Percentiles rank a stretch among this genome's conserved stretches.
Evolutionary conservation across 1,140 invertebrate genomes (phyloP).

Genomic region (Drosophila willistoni): DNA sequence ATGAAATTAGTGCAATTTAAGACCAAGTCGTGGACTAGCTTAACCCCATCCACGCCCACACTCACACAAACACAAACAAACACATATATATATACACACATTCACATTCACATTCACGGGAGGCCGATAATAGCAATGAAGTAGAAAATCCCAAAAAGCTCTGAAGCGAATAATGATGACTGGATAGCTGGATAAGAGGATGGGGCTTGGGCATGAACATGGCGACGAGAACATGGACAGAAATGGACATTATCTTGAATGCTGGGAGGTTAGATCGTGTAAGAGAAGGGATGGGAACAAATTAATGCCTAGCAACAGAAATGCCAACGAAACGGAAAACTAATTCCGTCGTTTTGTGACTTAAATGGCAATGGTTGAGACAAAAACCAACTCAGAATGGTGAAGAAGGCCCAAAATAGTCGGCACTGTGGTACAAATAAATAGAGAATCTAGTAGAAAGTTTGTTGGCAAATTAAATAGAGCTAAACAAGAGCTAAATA

Average conservation of each 20-base stretch:
- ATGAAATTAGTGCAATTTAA: constrained; percentile 75
- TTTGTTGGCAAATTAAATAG: not conserved
- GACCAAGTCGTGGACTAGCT: constrained; percentile 41
- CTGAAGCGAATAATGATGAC: constrained; percentile 63
- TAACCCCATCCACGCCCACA: constrained; percentile 43
- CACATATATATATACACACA: not conserved
- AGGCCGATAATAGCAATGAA: constrained; percentile 75
- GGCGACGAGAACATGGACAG: constrained; percentile 7
- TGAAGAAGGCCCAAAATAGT: constrained; percentile 27
- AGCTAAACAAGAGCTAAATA: too few species aligned
- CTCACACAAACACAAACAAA: constrained; percentile 43
- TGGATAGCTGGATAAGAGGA: constrained; percentile 9
- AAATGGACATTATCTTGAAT: constrained; percentile 13
- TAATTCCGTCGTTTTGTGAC: constrained; percentile 74
- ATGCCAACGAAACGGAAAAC: constrained; percentile 80
- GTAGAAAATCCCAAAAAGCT: constrained; percentile 78
- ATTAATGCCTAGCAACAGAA: constrained; percentile 62
- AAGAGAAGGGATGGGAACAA: constrained; percentile 41
- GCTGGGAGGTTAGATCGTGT: not conserved
- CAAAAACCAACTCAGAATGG: constrained; percentile 34
- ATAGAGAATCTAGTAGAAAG: constrained; percentile 29
- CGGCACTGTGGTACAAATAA: constrained; percentile 47
- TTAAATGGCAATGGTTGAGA: constrained; percentile 64
- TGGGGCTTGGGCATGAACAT: not conserved
- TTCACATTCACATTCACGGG: constrained; percentile 32